Conservation (phyloP, 2,888 invertebrate genomes). For the Altica lythri region DNA sequence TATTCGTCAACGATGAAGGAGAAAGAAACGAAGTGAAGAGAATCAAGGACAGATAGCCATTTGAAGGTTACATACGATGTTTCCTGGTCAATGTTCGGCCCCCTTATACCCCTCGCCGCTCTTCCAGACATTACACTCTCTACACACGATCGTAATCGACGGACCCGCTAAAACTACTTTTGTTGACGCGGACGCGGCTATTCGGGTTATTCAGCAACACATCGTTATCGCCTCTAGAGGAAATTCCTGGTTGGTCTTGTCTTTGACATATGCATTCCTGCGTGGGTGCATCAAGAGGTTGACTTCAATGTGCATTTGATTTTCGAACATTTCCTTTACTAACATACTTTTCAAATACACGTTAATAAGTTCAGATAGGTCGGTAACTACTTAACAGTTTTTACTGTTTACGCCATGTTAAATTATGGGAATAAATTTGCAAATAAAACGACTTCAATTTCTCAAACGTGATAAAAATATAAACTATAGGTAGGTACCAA, state of each 20-base stretch:
- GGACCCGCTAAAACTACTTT: slow-evolving; percentile 34
- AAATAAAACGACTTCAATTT: too few species aligned
- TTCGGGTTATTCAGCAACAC: slow-evolving; percentile 10
- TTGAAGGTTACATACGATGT: slow-evolving; percentile 49
- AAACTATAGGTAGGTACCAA: too few species aligned
- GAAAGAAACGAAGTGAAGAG: slow-evolving; percentile 32
- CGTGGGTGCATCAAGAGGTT: slow-evolving; percentile 3
- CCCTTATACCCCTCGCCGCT: slow-evolving; percentile 34
- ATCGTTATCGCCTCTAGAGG: background rate
- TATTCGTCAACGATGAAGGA: too few species aligned
- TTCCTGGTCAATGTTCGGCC: slow-evolving; percentile 51
- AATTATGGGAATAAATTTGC: too few species aligned
- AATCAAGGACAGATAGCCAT: slow-evolving; percentile 48
- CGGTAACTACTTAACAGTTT: too few species aligned
- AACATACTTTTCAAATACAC: too few species aligned
- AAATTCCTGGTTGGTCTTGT: slow-evolving; percentile 8
- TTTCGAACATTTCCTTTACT: too few species aligned
- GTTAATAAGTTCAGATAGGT: too few species aligned
- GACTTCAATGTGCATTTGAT: too few species aligned
- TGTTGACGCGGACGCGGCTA: slow-evolving; percentile 15
- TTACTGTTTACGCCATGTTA: too few species aligned
- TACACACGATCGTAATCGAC: slow-evolving; percentile 15
- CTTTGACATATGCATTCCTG: slow-evolving; percentile 1
- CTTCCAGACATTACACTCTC: slow-evolving; percentile 38
- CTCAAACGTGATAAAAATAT: too few species aligned